These are phyloP conservation scores for Acronicta leporina DNA, from an alignment of 2,888 invertebrate species.

Conservation along the genomic window DNA sequence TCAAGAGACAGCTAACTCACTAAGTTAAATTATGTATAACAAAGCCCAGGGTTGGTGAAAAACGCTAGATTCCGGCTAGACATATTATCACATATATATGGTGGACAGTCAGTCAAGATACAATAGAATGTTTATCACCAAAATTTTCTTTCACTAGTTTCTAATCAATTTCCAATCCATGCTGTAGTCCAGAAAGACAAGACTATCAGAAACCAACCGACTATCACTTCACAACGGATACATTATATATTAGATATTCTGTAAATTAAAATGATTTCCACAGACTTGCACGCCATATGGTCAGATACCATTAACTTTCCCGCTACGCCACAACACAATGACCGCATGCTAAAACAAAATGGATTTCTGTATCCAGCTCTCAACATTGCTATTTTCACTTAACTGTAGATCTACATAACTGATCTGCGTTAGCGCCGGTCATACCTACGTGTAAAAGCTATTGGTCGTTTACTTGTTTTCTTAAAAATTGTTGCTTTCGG, in stretches of 20 bases:
- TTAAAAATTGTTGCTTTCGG: slow-evolving; percentile 3
- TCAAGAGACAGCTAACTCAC: too few relatives aligned
- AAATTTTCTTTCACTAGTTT: too few relatives aligned
- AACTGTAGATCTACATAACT: slow-evolving; percentile 57
- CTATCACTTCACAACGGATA: neutral
- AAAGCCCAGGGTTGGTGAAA: too few relatives aligned
- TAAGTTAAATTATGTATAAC: too few relatives aligned
- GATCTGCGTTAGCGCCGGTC: slow-evolving; percentile 40
- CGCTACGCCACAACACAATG: slow-evolving; percentile 27
- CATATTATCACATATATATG: too few relatives aligned
- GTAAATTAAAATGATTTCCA: neutral
- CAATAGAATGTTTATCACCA: too few relatives aligned
- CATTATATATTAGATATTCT: too few relatives aligned
- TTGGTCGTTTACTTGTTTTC: slow-evolving; percentile 42
- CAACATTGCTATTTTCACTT: slow-evolving; percentile 66
- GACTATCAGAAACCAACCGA: neutral
- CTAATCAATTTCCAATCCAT: too few relatives aligned
- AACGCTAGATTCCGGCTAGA: too few relatives aligned
- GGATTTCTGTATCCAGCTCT: slow-evolving; percentile 62
- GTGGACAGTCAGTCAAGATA: too few relatives aligned
- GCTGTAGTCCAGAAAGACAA: too few relatives aligned
- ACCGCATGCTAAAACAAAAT: slow-evolving; percentile 60
- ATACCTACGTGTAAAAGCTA: slow-evolving; percentile 42
- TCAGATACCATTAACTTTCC: neutral
- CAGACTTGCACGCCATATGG: neutral